Base-by-base conservation (phyloP, 2,113 vertebrate genomes). In the Ochotona curzoniae region DNA sequence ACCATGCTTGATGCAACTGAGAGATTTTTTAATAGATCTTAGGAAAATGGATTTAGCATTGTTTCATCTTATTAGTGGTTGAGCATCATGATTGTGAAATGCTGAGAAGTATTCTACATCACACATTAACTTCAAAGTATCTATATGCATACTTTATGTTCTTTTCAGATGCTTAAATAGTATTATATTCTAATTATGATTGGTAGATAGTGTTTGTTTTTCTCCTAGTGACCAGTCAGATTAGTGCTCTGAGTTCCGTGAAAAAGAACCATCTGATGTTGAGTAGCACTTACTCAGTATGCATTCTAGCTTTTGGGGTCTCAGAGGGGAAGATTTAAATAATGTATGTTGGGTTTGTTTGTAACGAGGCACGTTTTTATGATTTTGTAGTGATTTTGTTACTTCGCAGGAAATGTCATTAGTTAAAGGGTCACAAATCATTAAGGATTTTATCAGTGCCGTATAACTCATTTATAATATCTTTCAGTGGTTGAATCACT, bases 301-400 rank as follows among this genome's bases (percentile, higher is more conserved):
- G 82, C 11, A 0, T 94, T 90, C 93, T 91, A 73, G 80, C 57
- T 69, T 84, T 87, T 90, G 88, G 89, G 85, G 63, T 92, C 94
- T 96, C 83, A 30, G 57, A 57, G 70, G 71, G 73, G 61, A 94
- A 95, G 90, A 91, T 95, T 95, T 97, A 95, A 97, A 95, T 95
- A 93, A 96, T 78, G 54, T 0, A 12, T 95, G 90, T 71, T 4
- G 5, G 28, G 15, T 74, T 97, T 71, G 96, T 96, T 95, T 96
- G 91, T 93, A 90, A 87, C 90, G 67, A 96, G 85, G 32, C 0
- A 0, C 80, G 83, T 93, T 90, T 93, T 96, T 51, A 92, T 81
- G 61, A 44, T 93, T 96, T 96, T 92, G 74, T 81, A 71, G 78
- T 86, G 94, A 96, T 90, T 94, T 96, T 96, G 93, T 91, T 86